These are phyloP conservation scores for Eulithis prunata DNA, from an alignment of 2,888 invertebrate genomes.

Conservation along the genomic window DNA sequence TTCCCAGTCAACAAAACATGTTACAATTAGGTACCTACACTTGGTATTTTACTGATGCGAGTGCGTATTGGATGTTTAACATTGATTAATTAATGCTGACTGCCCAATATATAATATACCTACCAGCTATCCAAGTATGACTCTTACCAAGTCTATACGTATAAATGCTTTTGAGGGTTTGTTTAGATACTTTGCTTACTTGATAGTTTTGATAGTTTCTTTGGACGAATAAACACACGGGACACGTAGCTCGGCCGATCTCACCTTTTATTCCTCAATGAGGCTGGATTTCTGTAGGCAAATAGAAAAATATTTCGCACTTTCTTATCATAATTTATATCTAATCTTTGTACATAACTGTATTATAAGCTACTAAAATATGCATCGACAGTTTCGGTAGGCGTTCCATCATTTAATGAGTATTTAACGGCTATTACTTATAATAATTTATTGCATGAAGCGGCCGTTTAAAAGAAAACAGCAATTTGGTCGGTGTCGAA, in stretches of 20 bases:
- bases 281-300: conserved; percentile 17
- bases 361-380: conserved; percentile 71
- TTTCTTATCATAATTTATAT: conserved; percentile 6
- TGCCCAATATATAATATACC: conserved; percentile 31
- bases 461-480: conserved; percentile 31
- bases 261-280: conserved; percentile 20
- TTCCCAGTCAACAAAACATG: conserved; percentile 37
- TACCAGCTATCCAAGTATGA: too few relatives aligned
- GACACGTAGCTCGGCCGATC: too few relatives aligned
- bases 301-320: conserved; percentile 4
- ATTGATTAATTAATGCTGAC: conserved; percentile 35
- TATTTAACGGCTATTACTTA: conserved; percentile 66
- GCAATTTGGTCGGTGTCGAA: conserved; percentile 14
- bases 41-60: conserved; percentile 33
- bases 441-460: conserved; percentile 61
- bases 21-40: too few relatives aligned
- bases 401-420: conserved; percentile 74
- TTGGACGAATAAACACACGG: too few relatives aligned
- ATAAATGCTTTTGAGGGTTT: too few relatives aligned
- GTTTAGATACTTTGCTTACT: too few relatives aligned
- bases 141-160: too few relatives aligned
- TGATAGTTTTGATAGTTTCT: too few relatives aligned
- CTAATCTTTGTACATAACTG: conserved; percentile 61
- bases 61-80: conserved; percentile 31
- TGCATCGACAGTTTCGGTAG: conserved; percentile 74